phyloP scores from a whole-genome alignment of 2,888 invertebrate species.

The Tholera decimalis region DNA sequence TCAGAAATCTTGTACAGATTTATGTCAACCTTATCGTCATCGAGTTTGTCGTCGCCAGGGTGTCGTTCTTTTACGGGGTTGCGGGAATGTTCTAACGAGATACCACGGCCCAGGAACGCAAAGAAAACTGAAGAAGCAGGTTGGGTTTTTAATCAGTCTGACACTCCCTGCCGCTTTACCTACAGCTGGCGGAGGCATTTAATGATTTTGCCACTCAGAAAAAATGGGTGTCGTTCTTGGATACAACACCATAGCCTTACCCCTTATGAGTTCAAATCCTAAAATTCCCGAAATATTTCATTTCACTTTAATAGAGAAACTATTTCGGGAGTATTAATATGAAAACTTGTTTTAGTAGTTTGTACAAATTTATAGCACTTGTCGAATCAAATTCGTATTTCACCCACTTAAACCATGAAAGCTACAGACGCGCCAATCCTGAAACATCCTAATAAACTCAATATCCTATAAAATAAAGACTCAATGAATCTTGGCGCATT shows the following conservation, averaged over 20 bases:
- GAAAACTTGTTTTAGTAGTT: background rate
- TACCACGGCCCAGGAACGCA: no score
- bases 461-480: conserved; percentile 20
- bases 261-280: conserved; percentile 6
- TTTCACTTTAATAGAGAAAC: background rate
- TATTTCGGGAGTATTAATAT: background rate
- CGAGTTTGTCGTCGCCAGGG: background rate
- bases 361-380: no score
- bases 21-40: conserved; percentile 11
- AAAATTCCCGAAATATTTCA: background rate
- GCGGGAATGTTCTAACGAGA: no score
- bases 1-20: conserved; percentile 11
- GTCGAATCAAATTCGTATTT: background rate
- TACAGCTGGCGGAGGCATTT: no score
- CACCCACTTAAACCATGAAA: background rate
- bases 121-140: no score
- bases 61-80: no score
- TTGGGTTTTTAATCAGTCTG: no score
- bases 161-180: no score
- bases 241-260: no score
- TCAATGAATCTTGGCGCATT: conserved; percentile 4
- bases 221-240: background rate
- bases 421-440: background rate
- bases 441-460: background rate
- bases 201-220: no score